Percentiles rank a stretch among this genome's conserved stretches.
phyloP scores from a whole-genome alignment of 2,888 invertebrate species.

The Tolmerus cingulatus region DNA sequence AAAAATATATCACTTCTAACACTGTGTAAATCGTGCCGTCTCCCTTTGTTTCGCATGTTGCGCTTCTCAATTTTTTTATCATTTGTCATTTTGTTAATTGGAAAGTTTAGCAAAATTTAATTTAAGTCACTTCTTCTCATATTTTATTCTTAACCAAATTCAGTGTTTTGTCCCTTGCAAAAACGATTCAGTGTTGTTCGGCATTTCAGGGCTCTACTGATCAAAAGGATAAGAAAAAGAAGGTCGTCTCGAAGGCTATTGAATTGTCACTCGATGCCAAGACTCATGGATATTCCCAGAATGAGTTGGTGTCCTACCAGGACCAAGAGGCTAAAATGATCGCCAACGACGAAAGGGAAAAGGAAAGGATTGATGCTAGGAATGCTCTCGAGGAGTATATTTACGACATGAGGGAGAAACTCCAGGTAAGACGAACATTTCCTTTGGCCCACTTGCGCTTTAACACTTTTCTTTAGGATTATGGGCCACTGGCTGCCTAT shows the following conservation, averaged over 20 bases:
- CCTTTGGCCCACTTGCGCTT: neutral
- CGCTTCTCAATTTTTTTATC: neutral
- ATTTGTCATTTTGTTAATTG: neutral
- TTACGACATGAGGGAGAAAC: conserved; percentile 92
- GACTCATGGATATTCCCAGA: conserved; percentile 75
- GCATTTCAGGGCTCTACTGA: conserved; percentile 24
- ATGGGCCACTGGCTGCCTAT: conserved; percentile 78
- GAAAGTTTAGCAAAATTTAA: neutral
- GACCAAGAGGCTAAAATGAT: conserved; percentile 88
- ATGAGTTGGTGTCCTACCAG: conserved; percentile 75
- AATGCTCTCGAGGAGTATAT: conserved; percentile 98
- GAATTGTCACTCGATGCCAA: conserved; percentile 85
- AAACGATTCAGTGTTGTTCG: conserved; percentile 32
- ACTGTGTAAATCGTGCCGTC: neutral
- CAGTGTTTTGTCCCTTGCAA: neutral
- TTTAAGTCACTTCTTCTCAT: neutral
- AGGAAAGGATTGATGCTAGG: conserved; percentile 93
- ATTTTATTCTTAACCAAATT: neutral
- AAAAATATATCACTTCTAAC: neutral
- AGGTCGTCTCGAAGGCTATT: conserved; percentile 79
- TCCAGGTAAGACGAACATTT: conserved; percentile 64
- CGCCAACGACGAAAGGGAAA: conserved; percentile 88
- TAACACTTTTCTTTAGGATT: conserved; percentile 62
- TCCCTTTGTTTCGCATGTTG: neutral
- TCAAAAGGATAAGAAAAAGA: conserved; percentile 65